phyloP scores from a whole-genome alignment of 2,797 vertebrate genomes.

The Streptopelia turtur region DNA sequence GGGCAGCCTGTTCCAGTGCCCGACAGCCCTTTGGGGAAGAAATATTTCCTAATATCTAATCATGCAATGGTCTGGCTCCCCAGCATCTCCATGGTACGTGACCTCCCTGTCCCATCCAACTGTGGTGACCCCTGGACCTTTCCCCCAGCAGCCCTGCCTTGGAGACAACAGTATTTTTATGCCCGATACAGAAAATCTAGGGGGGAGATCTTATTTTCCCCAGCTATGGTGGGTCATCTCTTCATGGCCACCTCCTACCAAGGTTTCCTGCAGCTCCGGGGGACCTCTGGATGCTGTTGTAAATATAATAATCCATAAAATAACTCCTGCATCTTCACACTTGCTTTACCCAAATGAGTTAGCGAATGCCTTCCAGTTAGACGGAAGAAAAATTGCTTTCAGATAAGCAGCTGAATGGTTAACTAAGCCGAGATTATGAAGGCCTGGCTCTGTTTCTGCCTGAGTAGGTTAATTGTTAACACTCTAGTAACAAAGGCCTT shows the following conservation, averaged over 20 bases:
- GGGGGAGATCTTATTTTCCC: background rate
- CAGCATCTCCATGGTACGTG: background rate
- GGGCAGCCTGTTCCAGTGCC: no score
- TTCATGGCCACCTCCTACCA: background rate
- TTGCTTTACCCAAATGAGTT: background rate
- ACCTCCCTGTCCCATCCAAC: background rate
- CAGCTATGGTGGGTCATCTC: background rate
- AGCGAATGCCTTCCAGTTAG: background rate
- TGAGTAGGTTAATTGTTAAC: constrained; percentile 68
- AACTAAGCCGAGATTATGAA: background rate
- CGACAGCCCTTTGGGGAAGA: no score
- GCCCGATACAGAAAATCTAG: background rate
- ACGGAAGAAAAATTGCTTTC: background rate
- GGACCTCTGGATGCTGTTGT: background rate
- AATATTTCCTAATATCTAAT: background rate
- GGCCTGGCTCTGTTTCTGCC: constrained; percentile 30
- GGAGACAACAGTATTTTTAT: background rate
- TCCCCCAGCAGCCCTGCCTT: background rate
- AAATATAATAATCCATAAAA: background rate
- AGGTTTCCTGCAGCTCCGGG: background rate
- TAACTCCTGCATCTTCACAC: background rate
- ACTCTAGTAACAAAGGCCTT: background rate
- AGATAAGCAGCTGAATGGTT: constrained; percentile 54
- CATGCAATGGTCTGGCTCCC: rapidly evolving
- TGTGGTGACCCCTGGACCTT: rapidly evolving